phyloP scores from a whole-genome alignment of 1,140 invertebrate species.

The Palaemon carinicauda region DNA sequence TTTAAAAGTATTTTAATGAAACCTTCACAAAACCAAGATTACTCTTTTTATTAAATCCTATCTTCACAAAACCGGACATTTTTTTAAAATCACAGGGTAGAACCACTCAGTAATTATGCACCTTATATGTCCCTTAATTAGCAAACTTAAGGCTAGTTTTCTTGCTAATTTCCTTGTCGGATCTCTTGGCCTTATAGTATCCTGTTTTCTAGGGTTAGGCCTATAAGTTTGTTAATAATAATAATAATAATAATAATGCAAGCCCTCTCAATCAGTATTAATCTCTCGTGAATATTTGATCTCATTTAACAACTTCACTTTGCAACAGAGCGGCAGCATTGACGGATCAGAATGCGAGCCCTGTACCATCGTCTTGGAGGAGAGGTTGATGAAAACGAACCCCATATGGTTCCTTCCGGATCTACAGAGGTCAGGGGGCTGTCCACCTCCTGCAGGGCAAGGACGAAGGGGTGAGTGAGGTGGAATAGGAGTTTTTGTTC shows the following conservation, averaged over 20 bases:
- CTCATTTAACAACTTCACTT: neutral
- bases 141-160: no score
- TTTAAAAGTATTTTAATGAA: no score
- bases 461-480: constrained; percentile 82
- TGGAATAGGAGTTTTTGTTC: neutral
- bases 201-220: no score
- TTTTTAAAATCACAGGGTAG: no score
- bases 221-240: no score
- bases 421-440: constrained; percentile 89
- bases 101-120: no score
- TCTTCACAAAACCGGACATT: no score
- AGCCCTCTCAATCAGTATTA: neutral
- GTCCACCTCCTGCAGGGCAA: constrained; percentile 92
- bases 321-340: constrained; percentile 24
- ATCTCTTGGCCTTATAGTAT: no score
- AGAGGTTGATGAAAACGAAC: constrained; percentile 87
- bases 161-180: no score
- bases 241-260: neutral
- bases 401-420: constrained; percentile 95
- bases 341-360: constrained; percentile 45
- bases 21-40: no score
- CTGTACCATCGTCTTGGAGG: constrained; percentile 63
- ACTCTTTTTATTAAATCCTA: no score
- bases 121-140: no score
- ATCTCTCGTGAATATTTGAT: neutral